Evolutionary conservation across 2,113 vertebrate species (phyloP).

Genomic region (Crotophaga sulcirostris): DNA sequence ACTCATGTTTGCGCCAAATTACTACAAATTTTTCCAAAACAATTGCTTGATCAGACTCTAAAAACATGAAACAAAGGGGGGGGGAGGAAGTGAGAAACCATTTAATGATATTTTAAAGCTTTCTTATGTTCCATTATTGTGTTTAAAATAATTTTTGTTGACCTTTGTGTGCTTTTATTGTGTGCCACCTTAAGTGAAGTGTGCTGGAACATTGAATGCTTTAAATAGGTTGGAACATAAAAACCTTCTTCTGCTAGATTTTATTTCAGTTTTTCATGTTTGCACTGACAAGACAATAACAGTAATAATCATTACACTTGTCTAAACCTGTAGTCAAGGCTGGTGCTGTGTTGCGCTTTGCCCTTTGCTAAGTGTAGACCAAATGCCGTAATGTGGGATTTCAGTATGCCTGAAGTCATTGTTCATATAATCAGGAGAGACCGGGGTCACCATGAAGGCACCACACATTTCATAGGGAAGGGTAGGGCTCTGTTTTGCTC

Average conservation of each 20-base stretch:
- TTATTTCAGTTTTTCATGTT: background rate
- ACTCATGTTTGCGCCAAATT: constrained; percentile 54
- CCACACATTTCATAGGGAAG: background rate
- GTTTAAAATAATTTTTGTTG: constrained; percentile 40
- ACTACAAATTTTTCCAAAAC: constrained; percentile 46
- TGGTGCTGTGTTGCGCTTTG: background rate
- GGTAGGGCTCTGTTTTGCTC: background rate
- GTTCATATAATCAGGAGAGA: background rate
- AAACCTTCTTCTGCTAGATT: background rate
- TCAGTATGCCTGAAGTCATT: background rate
- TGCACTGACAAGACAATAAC: background rate
- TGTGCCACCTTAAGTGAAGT: background rate
- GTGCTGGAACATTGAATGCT: background rate
- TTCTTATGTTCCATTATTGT: constrained; percentile 29
- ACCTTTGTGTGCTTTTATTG: background rate
- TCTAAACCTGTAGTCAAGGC: background rate
- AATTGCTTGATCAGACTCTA: constrained; percentile 54
- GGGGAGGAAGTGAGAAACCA: background rate
- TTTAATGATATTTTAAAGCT: constrained; percentile 60
- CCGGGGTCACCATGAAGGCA: background rate
- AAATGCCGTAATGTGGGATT: accelerated
- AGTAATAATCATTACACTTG: background rate
- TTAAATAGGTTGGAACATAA: background rate
- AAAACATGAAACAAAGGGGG: constrained; percentile 22
- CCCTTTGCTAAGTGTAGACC: background rate